Percentiles rank a stretch among this genome's conserved stretches.
phyloP scores from a whole-genome alignment of 2,888 invertebrate species.

The Diarsia mendica region DNA sequence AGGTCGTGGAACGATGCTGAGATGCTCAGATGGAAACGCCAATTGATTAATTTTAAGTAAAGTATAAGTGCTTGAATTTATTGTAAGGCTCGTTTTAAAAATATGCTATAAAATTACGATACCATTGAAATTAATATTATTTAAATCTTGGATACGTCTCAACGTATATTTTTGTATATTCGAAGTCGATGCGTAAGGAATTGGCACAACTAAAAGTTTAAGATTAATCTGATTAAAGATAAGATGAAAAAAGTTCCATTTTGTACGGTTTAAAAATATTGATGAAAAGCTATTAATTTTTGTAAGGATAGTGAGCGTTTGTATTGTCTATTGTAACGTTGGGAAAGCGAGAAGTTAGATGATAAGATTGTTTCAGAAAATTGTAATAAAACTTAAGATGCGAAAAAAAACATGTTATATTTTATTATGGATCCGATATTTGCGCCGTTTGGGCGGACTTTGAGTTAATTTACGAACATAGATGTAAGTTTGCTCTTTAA shows the following conservation, averaged over 20 bases:
- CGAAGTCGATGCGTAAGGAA: constrained; percentile 87
- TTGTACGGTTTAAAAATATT: constrained; percentile 82
- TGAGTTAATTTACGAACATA: constrained; percentile 88
- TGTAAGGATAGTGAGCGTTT: constrained; percentile 87
- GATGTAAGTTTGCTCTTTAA: constrained; percentile 89
- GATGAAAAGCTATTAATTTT: constrained; percentile 84
- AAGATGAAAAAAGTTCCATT: constrained; percentile 84
- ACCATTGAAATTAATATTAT: constrained; percentile 84
- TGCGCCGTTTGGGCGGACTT: constrained; percentile 74
- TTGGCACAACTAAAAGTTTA: constrained; percentile 83
- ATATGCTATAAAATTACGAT: constrained; percentile 79
- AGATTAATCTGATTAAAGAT: constrained; percentile 79
- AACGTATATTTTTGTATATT: constrained; percentile 89
- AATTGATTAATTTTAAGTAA: constrained; percentile 84
- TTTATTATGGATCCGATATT: constrained; percentile 87
- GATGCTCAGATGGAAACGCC: constrained; percentile 87
- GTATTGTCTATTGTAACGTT: constrained; percentile 88
- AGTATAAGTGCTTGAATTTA: constrained; percentile 85
- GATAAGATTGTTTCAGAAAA: constrained; percentile 89
- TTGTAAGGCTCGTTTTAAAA: constrained; percentile 81
- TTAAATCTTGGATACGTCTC: constrained; percentile 81
- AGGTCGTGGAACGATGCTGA: constrained; percentile 70
- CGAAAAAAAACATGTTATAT: constrained; percentile 87
- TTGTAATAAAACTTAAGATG: constrained; percentile 87
- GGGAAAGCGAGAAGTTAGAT: constrained; percentile 82